Base-by-base conservation (phyloP, 2,797 vertebrate genomes). In the Notamacropus eugenii region DNA sequence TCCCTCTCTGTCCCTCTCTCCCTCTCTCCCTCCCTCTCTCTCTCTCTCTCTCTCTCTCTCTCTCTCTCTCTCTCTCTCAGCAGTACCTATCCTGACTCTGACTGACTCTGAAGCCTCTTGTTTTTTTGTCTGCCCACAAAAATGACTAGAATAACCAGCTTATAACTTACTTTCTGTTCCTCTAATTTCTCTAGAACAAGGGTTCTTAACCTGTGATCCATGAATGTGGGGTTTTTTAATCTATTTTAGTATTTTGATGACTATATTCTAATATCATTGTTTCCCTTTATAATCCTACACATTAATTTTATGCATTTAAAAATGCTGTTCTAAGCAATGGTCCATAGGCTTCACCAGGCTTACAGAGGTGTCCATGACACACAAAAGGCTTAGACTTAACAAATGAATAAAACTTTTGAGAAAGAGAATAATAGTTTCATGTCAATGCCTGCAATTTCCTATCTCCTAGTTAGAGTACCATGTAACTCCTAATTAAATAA, bases 81-180 rank as follows among this genome's bases (percentile, higher is more conserved):
- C 57, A 58, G 57, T 58, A 58, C 57, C 57, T 58, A 29, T 58
- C 57, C 57, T 58, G 28, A 9, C 57, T 58, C 57, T 29, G 27
- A 58, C 57, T 58, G 57, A 9, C 57, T 58, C 57, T 29, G 27
- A 58, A 58, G 57, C 27, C 27, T 58, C 28, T 58, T 29, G 27
- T 9, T 29, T 58, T 58, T 58, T 58, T 58, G 27, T 58, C 57
- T 58, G 28, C 28, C 57, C 29, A 9, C 57, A 93, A 62, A 56
- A 54, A 62, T 50, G 74, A 24, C 58, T 52, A 3, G 54, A n/a
- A 58, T 91, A 11, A 31, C 3, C 29, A 90, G 52, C 22, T 94
- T 95, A 57, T 62, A 94, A 55, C 57, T 93, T 93, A 13, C 90
- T 92, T 62, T 93, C 54, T 95, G 52, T 93, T 40, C 52, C 46